Base-by-base conservation (phyloP, 2,888 invertebrate genomes). In the Nasonovia ribisnigri region DNA sequence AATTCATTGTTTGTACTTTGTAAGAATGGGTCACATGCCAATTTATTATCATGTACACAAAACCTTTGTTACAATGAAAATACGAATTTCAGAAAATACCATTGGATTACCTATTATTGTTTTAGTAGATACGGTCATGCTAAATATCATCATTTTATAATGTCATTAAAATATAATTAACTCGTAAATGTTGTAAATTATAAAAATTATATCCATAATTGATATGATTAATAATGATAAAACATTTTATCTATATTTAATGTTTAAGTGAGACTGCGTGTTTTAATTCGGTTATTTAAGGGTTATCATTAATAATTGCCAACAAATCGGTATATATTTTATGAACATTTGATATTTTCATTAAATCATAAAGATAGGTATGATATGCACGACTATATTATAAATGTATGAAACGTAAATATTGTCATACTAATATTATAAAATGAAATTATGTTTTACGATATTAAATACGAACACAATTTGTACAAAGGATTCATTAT, bases 151-250 rank as follows among this genome's bases (percentile, higher is more conserved):
- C 5, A 67, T 67, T 67, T 36, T 36, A 16, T 13, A 67, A n/a
- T 67, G 13, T 67, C 13, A 67, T 67, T 67, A 3, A 67, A 51
- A 13, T 51, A 36, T n/a, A 67, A 67, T 67, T 16, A 36, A 36
- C n/a, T 67, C 54, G 54, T 24, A 54, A 54, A 24, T 24, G 54
- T 24, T 67, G n/a, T 67, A 67, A 77, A 77, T 42, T 77, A 42
- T 77, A 77, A 36, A 77, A 77, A 24, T 20, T 36, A 36, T 77
- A 20, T 77, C 36, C 77, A 77, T 36, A 36, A 20, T 24, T 77
- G 77, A 77, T 77, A 77, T 77, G 77, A 77, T 77, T 77, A 24
- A 77, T 77, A 77, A 77, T 77, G 36, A 77, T 77, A 77, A 36
- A 77, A 77, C 20, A 20, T 36, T 36, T 77, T 77, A 36, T 36